Evolutionary conservation across 2,888 invertebrate genomes (phyloP).

Genomic region (Lottia scabra): DNA sequence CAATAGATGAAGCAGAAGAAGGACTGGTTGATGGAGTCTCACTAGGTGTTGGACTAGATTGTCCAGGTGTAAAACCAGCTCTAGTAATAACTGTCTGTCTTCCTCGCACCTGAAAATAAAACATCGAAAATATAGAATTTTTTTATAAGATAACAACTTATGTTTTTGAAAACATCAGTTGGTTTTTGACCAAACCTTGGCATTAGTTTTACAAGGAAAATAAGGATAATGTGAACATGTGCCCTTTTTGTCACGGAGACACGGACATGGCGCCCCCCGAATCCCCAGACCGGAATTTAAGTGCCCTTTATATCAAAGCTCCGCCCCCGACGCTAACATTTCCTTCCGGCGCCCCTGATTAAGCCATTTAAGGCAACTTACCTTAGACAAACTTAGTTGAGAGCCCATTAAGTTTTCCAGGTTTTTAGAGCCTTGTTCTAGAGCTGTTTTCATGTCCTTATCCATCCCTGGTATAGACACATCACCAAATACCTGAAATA

Average conservation of each 20-base stretch:
- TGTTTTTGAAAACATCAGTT: too few species aligned
- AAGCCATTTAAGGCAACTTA: neutral
- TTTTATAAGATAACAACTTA: neutral
- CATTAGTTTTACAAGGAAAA: too few species aligned
- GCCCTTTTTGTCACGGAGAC: too few species aligned
- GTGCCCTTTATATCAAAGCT: too few species aligned
- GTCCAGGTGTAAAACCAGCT: constrained; percentile 1
- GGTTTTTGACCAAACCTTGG: too few species aligned
- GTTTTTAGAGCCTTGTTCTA: constrained; percentile 52
- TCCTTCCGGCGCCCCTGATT: too few species aligned
- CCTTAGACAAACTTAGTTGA: constrained; percentile 37
- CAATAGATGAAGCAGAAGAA: too few species aligned
- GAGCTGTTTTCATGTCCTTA: constrained; percentile 60
- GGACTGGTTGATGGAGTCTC: too few species aligned
- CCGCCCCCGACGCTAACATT: too few species aligned
- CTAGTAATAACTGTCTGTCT: neutral
- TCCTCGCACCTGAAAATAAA: neutral
- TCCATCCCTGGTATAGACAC: constrained; percentile 63
- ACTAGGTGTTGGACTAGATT: neutral
- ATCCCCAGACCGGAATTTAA: too few species aligned
- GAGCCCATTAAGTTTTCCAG: constrained; percentile 57
- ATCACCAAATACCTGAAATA: constrained; percentile 66
- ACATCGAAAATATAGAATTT: neutral
- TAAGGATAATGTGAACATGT: too few species aligned
- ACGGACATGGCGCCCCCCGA: too few species aligned